These are phyloP conservation scores for Bos javanicus DNA, from an alignment of 2,113 vertebrate genomes.

Conservation along the genomic window DNA sequence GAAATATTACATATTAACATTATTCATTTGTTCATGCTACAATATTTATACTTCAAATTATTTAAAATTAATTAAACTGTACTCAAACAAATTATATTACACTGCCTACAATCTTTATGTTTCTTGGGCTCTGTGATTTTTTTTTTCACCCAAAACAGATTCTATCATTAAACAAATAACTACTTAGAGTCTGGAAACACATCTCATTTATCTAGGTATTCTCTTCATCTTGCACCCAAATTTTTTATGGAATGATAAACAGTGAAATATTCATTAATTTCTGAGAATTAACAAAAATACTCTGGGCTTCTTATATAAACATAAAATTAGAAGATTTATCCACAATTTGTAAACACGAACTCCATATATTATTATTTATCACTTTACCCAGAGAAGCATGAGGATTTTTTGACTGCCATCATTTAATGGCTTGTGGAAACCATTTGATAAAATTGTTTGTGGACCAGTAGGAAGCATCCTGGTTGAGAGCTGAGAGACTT, in stretches of 20 bases:
- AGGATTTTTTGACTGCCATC: not conserved
- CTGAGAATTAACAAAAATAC: not conserved
- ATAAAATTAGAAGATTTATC: not conserved
- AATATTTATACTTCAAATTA: not conserved
- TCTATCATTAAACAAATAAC: not conserved
- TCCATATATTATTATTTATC: not conserved
- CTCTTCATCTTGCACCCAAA: not conserved
- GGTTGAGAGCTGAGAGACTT: not conserved
- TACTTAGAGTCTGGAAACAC: not conserved
- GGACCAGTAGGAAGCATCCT: not conserved
- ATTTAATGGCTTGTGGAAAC: not conserved
- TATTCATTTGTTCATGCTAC: not conserved
- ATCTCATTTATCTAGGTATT: not conserved
- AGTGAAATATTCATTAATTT: not conserved
- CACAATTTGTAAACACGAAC: not conserved
- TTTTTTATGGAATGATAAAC: not conserved
- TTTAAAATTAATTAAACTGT: not conserved
- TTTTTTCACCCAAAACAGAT: not conserved
- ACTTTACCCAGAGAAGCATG: not conserved
- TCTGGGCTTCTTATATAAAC: not conserved
- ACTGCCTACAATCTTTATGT: not conserved
- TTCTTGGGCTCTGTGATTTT: not conserved
- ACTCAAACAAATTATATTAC: not conserved
- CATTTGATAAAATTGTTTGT: not conserved
- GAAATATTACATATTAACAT: not conserved